Conservation (phyloP, 2,113 vertebrate species). For the Burhinus bistriatus region DNA sequence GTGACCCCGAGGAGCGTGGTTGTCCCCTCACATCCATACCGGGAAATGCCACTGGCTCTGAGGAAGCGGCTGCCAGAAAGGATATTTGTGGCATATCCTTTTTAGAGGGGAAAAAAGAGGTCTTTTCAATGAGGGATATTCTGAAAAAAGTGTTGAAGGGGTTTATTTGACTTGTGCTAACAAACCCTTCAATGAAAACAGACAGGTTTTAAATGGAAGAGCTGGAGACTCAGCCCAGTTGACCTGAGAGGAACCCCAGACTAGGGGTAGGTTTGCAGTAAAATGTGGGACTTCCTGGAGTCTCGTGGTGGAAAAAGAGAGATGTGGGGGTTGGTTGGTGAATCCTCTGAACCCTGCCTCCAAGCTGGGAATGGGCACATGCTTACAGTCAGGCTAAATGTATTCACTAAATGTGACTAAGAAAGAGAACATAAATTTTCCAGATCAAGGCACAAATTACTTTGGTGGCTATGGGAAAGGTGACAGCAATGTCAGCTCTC, state of each 20-base stretch:
- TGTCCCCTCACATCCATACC: not conserved
- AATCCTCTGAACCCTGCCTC: not conserved
- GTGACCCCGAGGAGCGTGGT: fast-evolving
- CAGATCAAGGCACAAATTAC: not conserved
- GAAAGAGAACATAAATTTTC: not conserved
- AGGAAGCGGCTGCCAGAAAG: not conserved
- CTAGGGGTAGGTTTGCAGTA: not conserved
- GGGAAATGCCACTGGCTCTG: not conserved
- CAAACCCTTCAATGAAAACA: not conserved
- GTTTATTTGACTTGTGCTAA: not conserved
- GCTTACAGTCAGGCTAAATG: not conserved
- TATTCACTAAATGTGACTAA: not conserved
- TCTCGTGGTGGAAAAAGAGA: not conserved
- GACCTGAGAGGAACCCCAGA: not conserved
- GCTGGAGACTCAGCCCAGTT: not conserved
- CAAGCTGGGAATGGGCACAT: not conserved
- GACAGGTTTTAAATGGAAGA: not conserved
- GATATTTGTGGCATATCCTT: not conserved
- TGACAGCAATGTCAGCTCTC: not conserved
- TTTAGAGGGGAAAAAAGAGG: not conserved
- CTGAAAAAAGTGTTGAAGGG: not conserved
- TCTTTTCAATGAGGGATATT: not conserved
- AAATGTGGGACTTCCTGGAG: not conserved
- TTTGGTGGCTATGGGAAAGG: not conserved
- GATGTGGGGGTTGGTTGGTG: not conserved